A percentile compares a stretch with the other conserved stretches of the same genome.
Conservation (phyloP, 2,113 vertebrate species). For the Gulo gulo region DNA sequence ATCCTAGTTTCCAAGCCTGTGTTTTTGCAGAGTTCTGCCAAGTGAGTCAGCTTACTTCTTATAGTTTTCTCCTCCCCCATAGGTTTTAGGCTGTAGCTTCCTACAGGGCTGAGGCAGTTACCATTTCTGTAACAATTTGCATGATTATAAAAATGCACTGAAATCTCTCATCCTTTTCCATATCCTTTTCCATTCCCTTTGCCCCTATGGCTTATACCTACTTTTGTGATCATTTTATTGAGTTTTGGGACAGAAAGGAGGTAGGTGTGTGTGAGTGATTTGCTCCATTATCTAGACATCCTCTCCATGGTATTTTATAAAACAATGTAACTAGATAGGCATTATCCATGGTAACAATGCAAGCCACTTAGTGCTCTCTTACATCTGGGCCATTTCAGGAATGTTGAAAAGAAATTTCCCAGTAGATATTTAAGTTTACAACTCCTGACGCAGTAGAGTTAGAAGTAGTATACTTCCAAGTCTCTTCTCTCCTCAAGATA, state of each 20-base stretch:
- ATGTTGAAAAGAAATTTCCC: constrained; percentile 15
- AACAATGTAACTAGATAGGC: background rate
- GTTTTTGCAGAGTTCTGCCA: background rate
- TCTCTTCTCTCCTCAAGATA: background rate
- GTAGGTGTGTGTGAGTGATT: background rate
- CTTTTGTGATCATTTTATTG: background rate
- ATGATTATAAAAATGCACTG: background rate
- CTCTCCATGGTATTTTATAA: background rate
- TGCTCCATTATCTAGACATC: background rate
- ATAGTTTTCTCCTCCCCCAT: background rate
- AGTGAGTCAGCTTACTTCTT: background rate
- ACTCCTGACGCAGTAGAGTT: background rate
- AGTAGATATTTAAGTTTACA: constrained; percentile 21
- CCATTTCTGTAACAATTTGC: background rate
- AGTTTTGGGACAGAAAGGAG: background rate
- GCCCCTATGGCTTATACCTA: background rate
- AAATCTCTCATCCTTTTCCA: background rate
- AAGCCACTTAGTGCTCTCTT: background rate
- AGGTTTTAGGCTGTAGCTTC: background rate
- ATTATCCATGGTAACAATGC: background rate
- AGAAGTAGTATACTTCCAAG: background rate
- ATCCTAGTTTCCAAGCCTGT: background rate
- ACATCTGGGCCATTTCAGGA: background rate
- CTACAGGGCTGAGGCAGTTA: background rate
- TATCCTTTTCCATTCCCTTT: background rate